Conservation (phyloP, 2,888 invertebrate species). For the Parnassius glacialis region DNA sequence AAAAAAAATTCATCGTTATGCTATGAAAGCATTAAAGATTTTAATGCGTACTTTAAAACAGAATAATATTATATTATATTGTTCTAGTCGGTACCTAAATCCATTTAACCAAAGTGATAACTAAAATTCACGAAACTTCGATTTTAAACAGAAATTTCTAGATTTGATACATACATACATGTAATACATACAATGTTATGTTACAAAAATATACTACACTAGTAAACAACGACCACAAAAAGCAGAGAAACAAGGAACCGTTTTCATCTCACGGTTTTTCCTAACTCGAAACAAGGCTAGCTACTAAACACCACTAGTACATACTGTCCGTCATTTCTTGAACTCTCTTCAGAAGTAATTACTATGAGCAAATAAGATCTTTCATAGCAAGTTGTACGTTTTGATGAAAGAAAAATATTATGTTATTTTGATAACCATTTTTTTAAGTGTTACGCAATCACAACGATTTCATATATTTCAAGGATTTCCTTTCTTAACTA, state of each 20-base stretch:
- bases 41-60: too few relatives aligned
- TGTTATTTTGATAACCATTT: conserved; percentile 1
- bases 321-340: conserved; percentile 19
- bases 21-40: too few relatives aligned
- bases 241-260: conserved; percentile 20
- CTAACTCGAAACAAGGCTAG: conserved; percentile 35
- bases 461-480: background rate
- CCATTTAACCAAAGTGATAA: too few relatives aligned
- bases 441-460: conserved; percentile 19
- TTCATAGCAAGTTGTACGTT: background rate
- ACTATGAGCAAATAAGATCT: conserved; percentile 1
- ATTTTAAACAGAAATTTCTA: background rate
- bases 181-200: too few relatives aligned
- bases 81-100: too few relatives aligned
- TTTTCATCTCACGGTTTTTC: conserved; percentile 24
- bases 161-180: background rate
- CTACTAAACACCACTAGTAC: conserved; percentile 34
- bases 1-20: too few relatives aligned
- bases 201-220: conserved; percentile 1
- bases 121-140: too few relatives aligned
- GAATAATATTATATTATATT: too few relatives aligned
- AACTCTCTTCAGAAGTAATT: conserved; percentile 5
- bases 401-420: background rate
- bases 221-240: conserved; percentile 1
- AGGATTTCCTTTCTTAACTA: too few relatives aligned